Evolutionary conservation across 2,888 invertebrate genomes (phyloP).

Genomic region (Mactromeris polynyma): DNA sequence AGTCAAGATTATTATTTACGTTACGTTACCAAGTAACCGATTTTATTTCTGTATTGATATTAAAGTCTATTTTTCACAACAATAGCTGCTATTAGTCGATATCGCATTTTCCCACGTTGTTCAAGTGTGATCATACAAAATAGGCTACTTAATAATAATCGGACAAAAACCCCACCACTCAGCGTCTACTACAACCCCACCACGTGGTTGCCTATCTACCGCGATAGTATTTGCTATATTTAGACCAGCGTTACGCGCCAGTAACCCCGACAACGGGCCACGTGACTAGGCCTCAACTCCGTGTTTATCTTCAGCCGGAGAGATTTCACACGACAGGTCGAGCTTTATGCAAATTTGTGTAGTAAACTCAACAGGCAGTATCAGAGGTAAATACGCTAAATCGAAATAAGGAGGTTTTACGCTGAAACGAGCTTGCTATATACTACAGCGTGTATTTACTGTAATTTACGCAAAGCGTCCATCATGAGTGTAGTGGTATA

Average conservation of each 20-base stretch:
- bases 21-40: not conserved
- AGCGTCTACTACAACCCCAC: not conserved
- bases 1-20: not conserved
- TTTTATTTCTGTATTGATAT: conserved; percentile 20
- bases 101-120: conserved; percentile 66
- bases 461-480: not conserved
- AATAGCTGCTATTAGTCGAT: conserved; percentile 47
- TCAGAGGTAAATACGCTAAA: not conserved
- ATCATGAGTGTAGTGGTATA: not conserved
- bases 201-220: conserved; percentile 53
- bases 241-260: conserved; percentile 63
- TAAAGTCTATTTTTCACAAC: conserved; percentile 36
- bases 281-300: conserved; percentile 52
- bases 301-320: conserved; percentile 39
- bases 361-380: conserved; percentile 1
- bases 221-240: conserved; percentile 52
- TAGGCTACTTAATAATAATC: conserved; percentile 22
- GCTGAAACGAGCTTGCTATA: not conserved
- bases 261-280: conserved; percentile 71
- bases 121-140: conserved; percentile 28
- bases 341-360: conserved; percentile 68
- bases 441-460: not conserved
- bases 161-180: conserved; percentile 17
- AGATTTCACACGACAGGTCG: conserved; percentile 68
- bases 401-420: not conserved